phyloP scores from a whole-genome alignment of 2,888 invertebrate species.

The Dynastes hyllus region DNA sequence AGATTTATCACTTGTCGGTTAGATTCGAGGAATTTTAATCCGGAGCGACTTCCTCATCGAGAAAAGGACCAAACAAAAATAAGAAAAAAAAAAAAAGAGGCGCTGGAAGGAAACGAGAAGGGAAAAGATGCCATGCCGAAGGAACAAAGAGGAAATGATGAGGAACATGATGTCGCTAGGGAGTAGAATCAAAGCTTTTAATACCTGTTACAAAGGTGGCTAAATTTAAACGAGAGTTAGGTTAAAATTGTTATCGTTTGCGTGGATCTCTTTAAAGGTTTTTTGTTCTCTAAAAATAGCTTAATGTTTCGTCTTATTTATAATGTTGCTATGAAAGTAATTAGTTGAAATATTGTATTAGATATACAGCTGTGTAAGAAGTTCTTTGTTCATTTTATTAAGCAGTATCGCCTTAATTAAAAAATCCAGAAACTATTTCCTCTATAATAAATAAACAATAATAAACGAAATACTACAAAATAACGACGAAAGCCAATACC shows the following conservation, averaged over 20 bases:
- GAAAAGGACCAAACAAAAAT: constrained; percentile 43
- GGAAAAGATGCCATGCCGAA: background rate
- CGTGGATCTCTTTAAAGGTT: background rate
- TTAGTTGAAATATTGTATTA: too few species aligned
- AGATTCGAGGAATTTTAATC: constrained; percentile 69
- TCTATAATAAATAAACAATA: too few species aligned
- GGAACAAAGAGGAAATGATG: constrained; percentile 40
- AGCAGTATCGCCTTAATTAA: too few species aligned
- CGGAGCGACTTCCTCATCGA: constrained; percentile 65
- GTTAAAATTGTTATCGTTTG: background rate
- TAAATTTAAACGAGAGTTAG: background rate
- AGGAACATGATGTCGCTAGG: constrained; percentile 19
- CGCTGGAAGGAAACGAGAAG: background rate
- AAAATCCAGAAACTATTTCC: too few species aligned
- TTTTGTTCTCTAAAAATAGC: too few species aligned
- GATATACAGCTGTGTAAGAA: too few species aligned
- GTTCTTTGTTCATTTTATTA: too few species aligned
- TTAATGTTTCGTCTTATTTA: too few species aligned
- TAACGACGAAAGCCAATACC: too few species aligned
- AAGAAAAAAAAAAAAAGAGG: constrained; percentile 1
- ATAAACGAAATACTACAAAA: too few species aligned
- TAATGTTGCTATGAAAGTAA: too few species aligned
- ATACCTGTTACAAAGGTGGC: constrained; percentile 4
- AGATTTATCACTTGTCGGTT: constrained; percentile 70
- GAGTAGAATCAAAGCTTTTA: constrained; percentile 13